Evolutionary conservation across 2,797 vertebrate genomes (phyloP).

Genomic region (Sebastes goodei): DNA sequence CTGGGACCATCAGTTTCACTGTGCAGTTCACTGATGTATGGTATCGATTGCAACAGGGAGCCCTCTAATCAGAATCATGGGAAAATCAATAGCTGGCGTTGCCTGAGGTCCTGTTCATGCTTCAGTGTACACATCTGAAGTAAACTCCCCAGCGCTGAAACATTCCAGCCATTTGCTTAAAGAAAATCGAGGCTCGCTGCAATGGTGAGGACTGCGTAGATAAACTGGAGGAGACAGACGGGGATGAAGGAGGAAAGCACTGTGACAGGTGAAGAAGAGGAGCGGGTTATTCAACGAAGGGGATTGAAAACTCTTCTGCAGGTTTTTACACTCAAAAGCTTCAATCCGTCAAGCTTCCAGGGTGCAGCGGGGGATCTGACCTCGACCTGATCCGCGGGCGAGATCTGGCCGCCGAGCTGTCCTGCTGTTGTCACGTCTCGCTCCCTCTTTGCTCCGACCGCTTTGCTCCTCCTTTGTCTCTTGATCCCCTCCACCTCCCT

Average conservation of each 20-base stretch:
- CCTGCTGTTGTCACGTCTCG: slow-evolving; percentile 32
- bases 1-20: slow-evolving; percentile 71
- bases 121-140: slow-evolving; percentile 73
- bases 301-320: slow-evolving; percentile 40
- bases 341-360: slow-evolving; percentile 47
- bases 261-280: slow-evolving; percentile 18
- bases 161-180: slow-evolving; percentile 62
- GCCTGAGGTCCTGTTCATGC: slow-evolving; percentile 74
- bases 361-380: slow-evolving; percentile 40
- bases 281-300: slow-evolving; percentile 34
- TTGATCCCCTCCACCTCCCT: slow-evolving; percentile 22
- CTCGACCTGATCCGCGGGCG: slow-evolving; percentile 54
- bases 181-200: slow-evolving; percentile 64
- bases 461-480: slow-evolving; percentile 20
- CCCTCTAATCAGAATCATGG: slow-evolving; percentile 81
- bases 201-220: slow-evolving; percentile 37
- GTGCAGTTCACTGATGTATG: slow-evolving; percentile 73
- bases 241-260: slow-evolving; percentile 37
- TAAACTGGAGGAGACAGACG: slow-evolving; percentile 54
- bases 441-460: slow-evolving; percentile 22
- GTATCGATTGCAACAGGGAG: slow-evolving; percentile 74
- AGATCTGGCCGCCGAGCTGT: slow-evolving; percentile 29
- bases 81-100: slow-evolving; percentile 76
- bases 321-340: slow-evolving; percentile 36
- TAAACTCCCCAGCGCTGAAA: slow-evolving; percentile 63